Percentiles rank a stretch among this genome's conserved stretches.
Evolutionary conservation across 2,888 invertebrate species (phyloP).

Genomic region (Sphecodes monilicornis): DNA sequence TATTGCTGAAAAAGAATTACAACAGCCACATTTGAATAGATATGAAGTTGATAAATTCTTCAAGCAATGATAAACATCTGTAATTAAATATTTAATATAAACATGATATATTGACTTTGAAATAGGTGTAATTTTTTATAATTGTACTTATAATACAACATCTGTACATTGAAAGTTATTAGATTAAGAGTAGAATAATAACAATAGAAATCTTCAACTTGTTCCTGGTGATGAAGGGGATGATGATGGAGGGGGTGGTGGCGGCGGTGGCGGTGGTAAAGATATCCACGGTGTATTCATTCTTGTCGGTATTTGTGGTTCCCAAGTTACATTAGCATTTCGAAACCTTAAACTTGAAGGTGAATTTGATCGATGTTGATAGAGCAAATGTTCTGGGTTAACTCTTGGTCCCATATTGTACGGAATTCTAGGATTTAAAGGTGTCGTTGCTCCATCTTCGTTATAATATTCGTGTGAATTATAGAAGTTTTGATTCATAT

Average conservation of each 20-base stretch:
- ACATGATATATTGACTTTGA: neutral
- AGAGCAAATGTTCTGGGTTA: neutral
- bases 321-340: conserved; percentile 44
- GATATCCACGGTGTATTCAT: conserved; percentile 60
- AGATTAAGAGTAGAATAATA: conserved; percentile 19
- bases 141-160: conserved; percentile 19
- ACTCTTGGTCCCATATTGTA: conserved; percentile 32
- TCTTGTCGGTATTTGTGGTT: conserved; percentile 33
- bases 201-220: conserved; percentile 27
- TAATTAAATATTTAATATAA: conserved; percentile 22
- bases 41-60: conserved; percentile 87
- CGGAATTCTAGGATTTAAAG: conserved; percentile 35
- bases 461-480: conserved; percentile 30
- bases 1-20: conserved; percentile 88
- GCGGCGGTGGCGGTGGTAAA: conserved; percentile 65
- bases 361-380: conserved; percentile 21
- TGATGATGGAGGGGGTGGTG: conserved; percentile 35
- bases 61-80: conserved; percentile 2
- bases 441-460: conserved; percentile 1
- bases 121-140: conserved; percentile 16
- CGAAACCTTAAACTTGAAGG: conserved; percentile 37
- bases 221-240: conserved; percentile 44
- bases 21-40: conserved; percentile 85
- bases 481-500: conserved; percentile 41
- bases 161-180: conserved; percentile 27